Base-by-base conservation (phyloP, 2,113 vertebrate species). In the Cottus gobio region DNA sequence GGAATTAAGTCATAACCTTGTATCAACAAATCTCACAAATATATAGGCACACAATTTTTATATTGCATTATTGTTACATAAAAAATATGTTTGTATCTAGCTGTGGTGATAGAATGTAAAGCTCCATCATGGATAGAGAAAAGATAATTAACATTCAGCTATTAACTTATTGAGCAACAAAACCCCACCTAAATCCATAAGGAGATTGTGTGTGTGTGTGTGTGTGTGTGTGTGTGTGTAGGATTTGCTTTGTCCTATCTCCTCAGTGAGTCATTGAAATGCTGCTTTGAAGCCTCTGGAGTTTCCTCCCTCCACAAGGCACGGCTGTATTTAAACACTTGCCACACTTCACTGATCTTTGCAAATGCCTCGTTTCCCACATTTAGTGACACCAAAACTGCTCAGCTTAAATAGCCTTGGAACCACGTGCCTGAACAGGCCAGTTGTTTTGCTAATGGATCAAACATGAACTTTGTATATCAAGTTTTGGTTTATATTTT, bases 251-350 rank as follows among this genome's bases (percentile, higher is more conserved):
- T 83, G 80, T 87, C 57, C 60, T 39, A 37, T 71, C 57, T 63
- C 64, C n/a, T 5, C 28, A 52, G 78, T 93, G 93, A 94, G 68
- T 93, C 92, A 93, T 76, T 85, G 89, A 90, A 87, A 89, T 54
- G 79, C 46, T 78, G 78, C 86, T 90, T 83, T 87, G 81, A 86
- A 83, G 88, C 82, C 75, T 80, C 52, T 58, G 66, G 88, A 75
- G 80, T 88, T 90, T 73, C 84, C 86, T 83, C 75, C 85, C 76
- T 86, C 71, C 28, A 68, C 75, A 71, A 85, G 87, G 70, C 83
- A 88, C 64, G 80, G 52, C 85, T 61, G 66, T 70, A 54, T 91
- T 92, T 76, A 86, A 86, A 87, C 77, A 81, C 68, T 87, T 79
- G 56, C 77, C 79, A 88, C 77, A 86, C 84, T 83, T 84, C 69